Conservation (phyloP, 2,797 vertebrate species). For the Ptychadena robeensis region DNA sequence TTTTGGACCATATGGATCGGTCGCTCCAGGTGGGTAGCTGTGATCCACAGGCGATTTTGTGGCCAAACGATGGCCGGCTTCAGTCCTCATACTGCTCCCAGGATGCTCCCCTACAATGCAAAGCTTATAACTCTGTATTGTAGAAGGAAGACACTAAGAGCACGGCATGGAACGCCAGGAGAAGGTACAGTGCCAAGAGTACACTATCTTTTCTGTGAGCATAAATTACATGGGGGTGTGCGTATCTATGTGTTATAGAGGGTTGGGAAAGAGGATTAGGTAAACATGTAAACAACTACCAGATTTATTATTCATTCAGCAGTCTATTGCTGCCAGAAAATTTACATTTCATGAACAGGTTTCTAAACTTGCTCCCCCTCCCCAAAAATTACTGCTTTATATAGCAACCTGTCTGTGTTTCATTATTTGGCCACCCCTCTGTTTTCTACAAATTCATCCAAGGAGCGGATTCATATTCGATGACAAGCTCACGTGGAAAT, state of each 20-base stretch:
- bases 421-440: not conserved
- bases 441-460: not conserved
- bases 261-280: not conserved
- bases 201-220: too few relatives aligned
- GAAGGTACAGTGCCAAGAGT: too few relatives aligned
- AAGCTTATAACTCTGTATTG: too few relatives aligned
- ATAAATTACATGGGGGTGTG: too few relatives aligned
- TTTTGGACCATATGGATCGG: too few relatives aligned
- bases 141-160: too few relatives aligned
- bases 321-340: not conserved
- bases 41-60: too few relatives aligned
- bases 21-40: too few relatives aligned
- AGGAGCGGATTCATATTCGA: not conserved
- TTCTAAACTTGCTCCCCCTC: not conserved
- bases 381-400: not conserved
- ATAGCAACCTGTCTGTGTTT: not conserved
- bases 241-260: not conserved
- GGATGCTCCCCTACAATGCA: too few relatives aligned
- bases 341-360: not conserved
- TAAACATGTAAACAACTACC: not conserved
- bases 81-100: too few relatives aligned
- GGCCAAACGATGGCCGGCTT: too few relatives aligned
- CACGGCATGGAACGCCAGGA: too few relatives aligned
- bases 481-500: constrained; percentile 5
- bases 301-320: not conserved